Base-by-base conservation (phyloP, 2,113 vertebrate genomes). In the Tinamus guttatus region DNA sequence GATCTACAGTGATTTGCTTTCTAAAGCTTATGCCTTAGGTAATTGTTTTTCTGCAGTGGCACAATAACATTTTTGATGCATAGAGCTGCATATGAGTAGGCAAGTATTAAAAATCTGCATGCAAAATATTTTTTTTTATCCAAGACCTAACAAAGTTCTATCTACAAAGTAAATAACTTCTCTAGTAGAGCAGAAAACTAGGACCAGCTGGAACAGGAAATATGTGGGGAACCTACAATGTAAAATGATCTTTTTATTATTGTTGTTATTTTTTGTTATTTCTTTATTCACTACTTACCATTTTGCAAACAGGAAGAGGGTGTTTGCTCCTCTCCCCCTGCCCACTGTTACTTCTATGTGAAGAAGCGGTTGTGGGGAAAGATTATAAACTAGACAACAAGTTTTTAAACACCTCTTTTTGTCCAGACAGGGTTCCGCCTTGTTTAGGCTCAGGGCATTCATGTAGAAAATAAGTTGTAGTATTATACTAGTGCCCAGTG, bases 1-100 rank as follows among this genome's bases (percentile, higher is more conserved):
- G 43, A 64, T 88, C 80, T 71, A 36, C 85, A 76, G 1, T 73
- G 82, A 47, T 73, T 80, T 78, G 47, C 77, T 92, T 96, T 93
- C 45, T 90, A 69, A 94, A 96, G 51, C 40, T 54, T 81, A 14
- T 90, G 88, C 76, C 93, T 74, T 90, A 82, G 83, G 91, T 94
- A 74, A 51, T 85, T 87, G 16, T 67, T 92, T 94, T 86, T 86
- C 84, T 65, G 74, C 30, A 62, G 65, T 2, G 10, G 17, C 76
- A 86, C 89, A 88, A 40, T 67, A 74, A n/a, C 69, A 54, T 82
- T 97, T 85, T 79, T 82, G 47, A 77, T 80, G 45, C 70, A 58
- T n/a, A 93, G 73, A 87, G 64, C 68, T 93, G 51, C 71, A 20
- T 91, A 40, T 86, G 68, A 92, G 77, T 92, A 93, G 82, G 62